Evolutionary conservation across 2,888 invertebrate genomes (phyloP), one percentile per base, ranked within the genome.

Genomic region (Tipula helvola): DNA sequence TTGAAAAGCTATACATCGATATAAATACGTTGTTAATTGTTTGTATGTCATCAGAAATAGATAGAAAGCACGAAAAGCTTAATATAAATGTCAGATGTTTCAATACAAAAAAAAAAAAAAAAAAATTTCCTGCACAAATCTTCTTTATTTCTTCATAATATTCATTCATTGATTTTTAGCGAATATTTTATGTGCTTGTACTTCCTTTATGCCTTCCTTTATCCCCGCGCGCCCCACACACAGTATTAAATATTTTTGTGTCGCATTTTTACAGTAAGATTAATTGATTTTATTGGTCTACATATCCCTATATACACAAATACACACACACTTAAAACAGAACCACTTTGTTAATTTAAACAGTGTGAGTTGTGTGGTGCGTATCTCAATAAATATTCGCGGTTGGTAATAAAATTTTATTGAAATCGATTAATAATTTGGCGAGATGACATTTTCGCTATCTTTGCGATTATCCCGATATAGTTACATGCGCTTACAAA

Each of bases 211-310:
- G 28, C 71, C 28, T 71, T 71, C 10, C 71, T 28, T 28, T 28
- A 28, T 12, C 28, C 71, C 71, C 71, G 28, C 28, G 28, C 28
- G 1, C 28, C 28, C 28, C 28, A 1, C 28, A n/a, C 28, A 28
- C 42, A 16, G 28, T 47, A 47, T 85, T 85, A 3, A 16, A 41
- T 85, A 16, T 85, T 41, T 28, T 85, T 85, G 12, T 85, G 16
- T 86, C 36, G 42, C 13, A 28, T 42, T 86, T 44, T 44, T 52
- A 47, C 86, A 86, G 44, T 36, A 86, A 86, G 86, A 86, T 86
- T 86, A 86, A 86, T 86, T 86, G 86, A 86, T 86, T 86, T 86
- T 86, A 86, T 86, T 86, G 86, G 86, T 86, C 86, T 84, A 84
- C 41, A 84, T 84, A 39, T 84, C 16, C 39, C 8, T 39, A 5